Evolutionary conservation across 2,888 invertebrate genomes (phyloP).

Genomic region (Eubasilissa splendida): DNA sequence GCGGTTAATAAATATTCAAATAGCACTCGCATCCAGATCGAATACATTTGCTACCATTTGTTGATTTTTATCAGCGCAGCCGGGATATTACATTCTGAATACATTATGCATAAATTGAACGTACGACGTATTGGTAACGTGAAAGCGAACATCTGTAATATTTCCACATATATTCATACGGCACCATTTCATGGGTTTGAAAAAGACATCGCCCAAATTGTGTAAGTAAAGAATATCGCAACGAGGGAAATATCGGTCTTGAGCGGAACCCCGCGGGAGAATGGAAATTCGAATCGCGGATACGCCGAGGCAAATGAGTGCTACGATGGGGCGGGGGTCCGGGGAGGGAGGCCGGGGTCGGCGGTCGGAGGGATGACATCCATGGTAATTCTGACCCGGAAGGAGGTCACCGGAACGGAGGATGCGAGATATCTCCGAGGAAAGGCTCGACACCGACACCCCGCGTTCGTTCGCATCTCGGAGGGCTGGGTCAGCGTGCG

Average conservation of each 20-base stretch:
- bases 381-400: constrained; percentile 47
- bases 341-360: constrained; percentile 4
- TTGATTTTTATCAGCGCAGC: constrained; percentile 49
- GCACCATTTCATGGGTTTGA: constrained; percentile 22
- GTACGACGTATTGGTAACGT: constrained; percentile 34
- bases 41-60: constrained; percentile 36
- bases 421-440: background rate
- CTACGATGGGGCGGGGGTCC: constrained; percentile 23
- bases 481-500: background rate
- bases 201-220: constrained; percentile 45
- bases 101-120: constrained; percentile 43
- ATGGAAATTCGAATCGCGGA: constrained; percentile 30
- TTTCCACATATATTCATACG: constrained; percentile 38
- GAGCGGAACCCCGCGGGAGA: constrained; percentile 36
- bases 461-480: constrained; percentile 6
- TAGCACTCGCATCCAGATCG: constrained; percentile 37
- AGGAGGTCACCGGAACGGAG: constrained; percentile 40
- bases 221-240: constrained; percentile 41
- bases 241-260: constrained; percentile 40
- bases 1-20: constrained; percentile 46
- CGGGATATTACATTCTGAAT: constrained; percentile 43
- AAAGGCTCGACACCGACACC: background rate
- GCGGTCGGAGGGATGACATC: constrained; percentile 43
- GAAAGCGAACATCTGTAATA: constrained; percentile 36
- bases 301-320: constrained; percentile 41